phyloP scores from a whole-genome alignment of 2,797 vertebrate species.

The Lates japonicus region DNA sequence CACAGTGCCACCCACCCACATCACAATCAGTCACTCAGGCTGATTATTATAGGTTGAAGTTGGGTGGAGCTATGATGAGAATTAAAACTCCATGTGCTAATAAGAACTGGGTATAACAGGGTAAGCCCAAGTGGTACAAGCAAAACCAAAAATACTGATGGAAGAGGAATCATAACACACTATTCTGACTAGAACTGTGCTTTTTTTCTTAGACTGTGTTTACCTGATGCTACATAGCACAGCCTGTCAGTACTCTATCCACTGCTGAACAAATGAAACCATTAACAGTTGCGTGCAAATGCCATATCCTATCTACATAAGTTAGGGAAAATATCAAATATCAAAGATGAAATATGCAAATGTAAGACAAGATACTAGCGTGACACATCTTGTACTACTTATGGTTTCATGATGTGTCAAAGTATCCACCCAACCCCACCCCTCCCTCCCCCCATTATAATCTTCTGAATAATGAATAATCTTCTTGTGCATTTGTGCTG shows the following conservation, averaged over 20 bases:
- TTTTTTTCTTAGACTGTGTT: neutral
- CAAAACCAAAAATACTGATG: neutral
- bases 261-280: constrained; percentile 2
- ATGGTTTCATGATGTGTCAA: neutral
- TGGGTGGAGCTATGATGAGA: neutral
- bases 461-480: constrained; percentile 41
- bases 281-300: neutral
- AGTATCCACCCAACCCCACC: neutral
- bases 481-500: constrained; percentile 12
- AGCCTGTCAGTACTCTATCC: neutral
- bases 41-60: neutral
- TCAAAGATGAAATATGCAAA: constrained; percentile 13
- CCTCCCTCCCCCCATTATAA: neutral
- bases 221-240: neutral
- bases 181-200: neutral
- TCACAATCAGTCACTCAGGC: neutral
- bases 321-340: constrained; percentile 1
- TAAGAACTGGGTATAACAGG: neutral
- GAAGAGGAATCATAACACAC: neutral
- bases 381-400: neutral
- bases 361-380: neutral
- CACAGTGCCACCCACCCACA: neutral
- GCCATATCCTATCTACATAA: neutral
- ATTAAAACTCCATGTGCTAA: neutral
- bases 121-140: neutral